These are phyloP conservation scores for Linepithema humile DNA, from an alignment of 1,140 invertebrate genomes.

Conservation along the genomic window DNA sequence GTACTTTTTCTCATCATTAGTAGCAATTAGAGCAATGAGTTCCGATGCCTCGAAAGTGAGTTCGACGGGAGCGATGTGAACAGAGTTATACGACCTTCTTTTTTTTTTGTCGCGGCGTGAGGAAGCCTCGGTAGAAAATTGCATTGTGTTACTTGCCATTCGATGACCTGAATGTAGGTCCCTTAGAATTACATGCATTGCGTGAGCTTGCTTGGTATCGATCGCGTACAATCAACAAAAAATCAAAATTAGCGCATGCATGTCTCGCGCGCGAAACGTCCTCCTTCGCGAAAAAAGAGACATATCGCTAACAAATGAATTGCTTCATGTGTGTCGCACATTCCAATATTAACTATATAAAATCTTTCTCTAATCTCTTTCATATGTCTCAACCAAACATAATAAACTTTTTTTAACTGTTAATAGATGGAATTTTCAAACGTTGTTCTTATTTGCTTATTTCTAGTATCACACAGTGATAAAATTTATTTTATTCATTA, in stretches of 20 bases:
- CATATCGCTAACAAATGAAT: conserved; percentile 7
- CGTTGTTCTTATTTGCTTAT: neutral
- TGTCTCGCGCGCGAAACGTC: conserved; percentile 44
- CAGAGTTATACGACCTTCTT: neutral
- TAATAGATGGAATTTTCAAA: neutral
- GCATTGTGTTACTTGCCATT: conserved; percentile 49
- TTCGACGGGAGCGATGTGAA: neutral
- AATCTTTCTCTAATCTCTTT: neutral
- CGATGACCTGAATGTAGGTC: conserved; percentile 62
- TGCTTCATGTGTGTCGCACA: neutral
- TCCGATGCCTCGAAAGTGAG: conserved; percentile 8
- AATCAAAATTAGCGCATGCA: conserved; percentile 60
- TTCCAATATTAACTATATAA: neutral
- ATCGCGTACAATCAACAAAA: conserved; percentile 58
- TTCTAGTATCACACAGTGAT: neutral
- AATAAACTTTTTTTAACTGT: neutral
- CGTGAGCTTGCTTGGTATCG: conserved; percentile 38
- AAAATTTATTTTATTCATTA: neutral
- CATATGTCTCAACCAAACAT: neutral
- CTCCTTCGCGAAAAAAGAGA: neutral
- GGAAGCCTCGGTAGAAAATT: conserved; percentile 45
- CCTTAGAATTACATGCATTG: conserved; percentile 38
- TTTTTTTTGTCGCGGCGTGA: neutral
- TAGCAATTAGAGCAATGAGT: conserved; percentile 24
- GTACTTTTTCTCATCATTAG: conserved; percentile 19